A percentile compares a stretch with the other conserved stretches of the same genome.
Conservation (phyloP, 2,888 invertebrate genomes). For the Eumacrocentrus americanus region DNA sequence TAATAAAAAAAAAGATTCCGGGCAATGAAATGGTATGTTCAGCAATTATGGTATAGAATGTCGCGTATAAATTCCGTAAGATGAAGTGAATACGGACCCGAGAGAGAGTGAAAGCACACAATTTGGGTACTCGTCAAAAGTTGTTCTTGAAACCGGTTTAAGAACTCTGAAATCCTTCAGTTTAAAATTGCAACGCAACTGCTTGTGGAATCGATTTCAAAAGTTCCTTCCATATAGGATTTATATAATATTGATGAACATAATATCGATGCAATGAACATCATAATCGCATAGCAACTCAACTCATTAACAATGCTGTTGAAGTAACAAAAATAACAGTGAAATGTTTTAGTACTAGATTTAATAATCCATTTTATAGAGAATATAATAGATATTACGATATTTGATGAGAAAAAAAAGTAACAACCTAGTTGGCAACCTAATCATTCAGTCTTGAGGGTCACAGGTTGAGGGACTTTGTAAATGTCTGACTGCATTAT, state of each 20-base stretch:
- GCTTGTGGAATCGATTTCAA: background rate
- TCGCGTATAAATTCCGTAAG: background rate
- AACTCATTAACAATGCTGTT: slow-evolving; percentile 7
- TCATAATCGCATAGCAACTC: background rate
- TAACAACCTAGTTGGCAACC: too few relatives aligned
- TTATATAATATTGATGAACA: background rate
- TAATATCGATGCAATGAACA: background rate
- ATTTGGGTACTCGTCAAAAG: slow-evolving; percentile 8
- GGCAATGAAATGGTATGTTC: background rate
- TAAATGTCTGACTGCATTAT: too few relatives aligned
- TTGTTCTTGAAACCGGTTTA: background rate
- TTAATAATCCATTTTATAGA: background rate
- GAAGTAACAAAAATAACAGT: too few relatives aligned
- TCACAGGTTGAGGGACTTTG: too few relatives aligned
- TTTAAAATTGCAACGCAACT: background rate
- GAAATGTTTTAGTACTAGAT: background rate
- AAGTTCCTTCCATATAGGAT: background rate
- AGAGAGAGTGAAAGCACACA: slow-evolving; percentile 6
- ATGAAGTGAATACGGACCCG: background rate
- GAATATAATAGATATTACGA: too few relatives aligned
- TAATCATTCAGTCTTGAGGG: too few relatives aligned
- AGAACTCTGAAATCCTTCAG: background rate
- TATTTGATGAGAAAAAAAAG: too few relatives aligned
- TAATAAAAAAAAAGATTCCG: background rate
- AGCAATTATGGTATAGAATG: background rate